These are phyloP conservation scores for Seriola dumerili DNA, from an alignment of 2,113 vertebrate genomes.

Conservation along the genomic window DNA sequence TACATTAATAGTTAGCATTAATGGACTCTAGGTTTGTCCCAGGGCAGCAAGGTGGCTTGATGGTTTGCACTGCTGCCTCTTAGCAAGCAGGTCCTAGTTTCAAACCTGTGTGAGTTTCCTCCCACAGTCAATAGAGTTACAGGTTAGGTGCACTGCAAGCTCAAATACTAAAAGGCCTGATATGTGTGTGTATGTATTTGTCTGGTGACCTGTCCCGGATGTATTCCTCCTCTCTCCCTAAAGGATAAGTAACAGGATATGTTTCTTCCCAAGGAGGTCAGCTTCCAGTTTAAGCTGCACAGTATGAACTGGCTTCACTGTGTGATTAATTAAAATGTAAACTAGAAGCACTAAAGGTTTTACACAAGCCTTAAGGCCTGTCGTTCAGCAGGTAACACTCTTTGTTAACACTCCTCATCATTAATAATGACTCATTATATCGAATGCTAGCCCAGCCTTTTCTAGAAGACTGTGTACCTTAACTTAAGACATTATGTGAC, in stretches of 20 bases:
- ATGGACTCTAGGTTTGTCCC: background rate
- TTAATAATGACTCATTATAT: background rate
- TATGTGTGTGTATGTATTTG: background rate
- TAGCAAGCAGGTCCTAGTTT: background rate
- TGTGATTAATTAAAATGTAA: constrained; percentile 1
- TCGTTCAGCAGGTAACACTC: background rate
- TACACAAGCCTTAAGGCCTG: background rate
- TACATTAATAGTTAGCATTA: constrained; percentile 1
- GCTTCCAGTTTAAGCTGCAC: constrained; percentile 3
- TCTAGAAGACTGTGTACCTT: background rate
- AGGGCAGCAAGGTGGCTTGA: background rate
- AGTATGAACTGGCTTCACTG: background rate
- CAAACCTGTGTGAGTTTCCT: background rate
- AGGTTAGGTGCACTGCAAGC: background rate
- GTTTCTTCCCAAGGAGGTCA: constrained; percentile 32
- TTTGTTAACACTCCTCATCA: background rate
- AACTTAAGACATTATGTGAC: background rate
- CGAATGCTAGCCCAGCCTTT: background rate
- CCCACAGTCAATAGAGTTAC: background rate
- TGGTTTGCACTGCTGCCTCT: background rate
- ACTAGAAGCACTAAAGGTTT: background rate
- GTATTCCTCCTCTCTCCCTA: background rate
- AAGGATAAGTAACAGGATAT: constrained; percentile 3
- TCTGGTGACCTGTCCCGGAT: background rate
- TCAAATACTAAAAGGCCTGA: background rate